Conservation (phyloP, 2,797 vertebrate species). For the Mormyrus hasselquistii region DNA sequence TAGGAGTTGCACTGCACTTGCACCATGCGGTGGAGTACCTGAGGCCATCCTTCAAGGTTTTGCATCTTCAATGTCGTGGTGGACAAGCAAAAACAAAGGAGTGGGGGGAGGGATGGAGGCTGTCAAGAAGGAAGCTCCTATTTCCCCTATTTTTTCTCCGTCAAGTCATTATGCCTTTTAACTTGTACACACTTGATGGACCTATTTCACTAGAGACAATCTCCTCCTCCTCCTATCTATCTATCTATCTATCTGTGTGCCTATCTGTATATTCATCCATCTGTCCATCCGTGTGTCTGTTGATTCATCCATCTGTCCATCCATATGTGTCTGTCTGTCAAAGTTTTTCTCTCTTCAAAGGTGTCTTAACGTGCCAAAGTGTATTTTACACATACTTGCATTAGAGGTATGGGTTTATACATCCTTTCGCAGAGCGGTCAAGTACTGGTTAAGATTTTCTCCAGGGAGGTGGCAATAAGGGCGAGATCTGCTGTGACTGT, state of each 20-base stretch:
- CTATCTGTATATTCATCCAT: background rate
- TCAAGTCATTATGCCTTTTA: background rate
- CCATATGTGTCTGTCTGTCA: background rate
- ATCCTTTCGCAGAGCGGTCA: background rate
- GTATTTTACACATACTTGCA: background rate
- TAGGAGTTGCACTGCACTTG: background rate
- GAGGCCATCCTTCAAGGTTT: constrained; percentile 8
- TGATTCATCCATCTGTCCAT: background rate
- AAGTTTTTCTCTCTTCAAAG: no score
- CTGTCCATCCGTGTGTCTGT: background rate
- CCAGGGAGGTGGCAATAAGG: background rate
- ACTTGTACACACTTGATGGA: constrained; percentile 11
- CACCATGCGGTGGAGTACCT: background rate
- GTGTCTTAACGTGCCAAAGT: background rate
- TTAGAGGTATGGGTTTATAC: background rate
- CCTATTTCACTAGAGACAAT: constrained; percentile 25
- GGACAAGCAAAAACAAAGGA: constrained; percentile 34
- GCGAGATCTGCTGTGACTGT: background rate
- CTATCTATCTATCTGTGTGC: no score
- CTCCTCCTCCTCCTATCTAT: no score
- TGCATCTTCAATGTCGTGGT: constrained; percentile 38
- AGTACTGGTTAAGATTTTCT: background rate
- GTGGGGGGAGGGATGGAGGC: constrained; percentile 30
- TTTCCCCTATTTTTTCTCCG: background rate
- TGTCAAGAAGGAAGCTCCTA: constrained; percentile 31